These are phyloP conservation scores for Caenorhabditis remanei DNA, from an alignment of 1,140 invertebrate genomes.

Conservation along the genomic window DNA sequence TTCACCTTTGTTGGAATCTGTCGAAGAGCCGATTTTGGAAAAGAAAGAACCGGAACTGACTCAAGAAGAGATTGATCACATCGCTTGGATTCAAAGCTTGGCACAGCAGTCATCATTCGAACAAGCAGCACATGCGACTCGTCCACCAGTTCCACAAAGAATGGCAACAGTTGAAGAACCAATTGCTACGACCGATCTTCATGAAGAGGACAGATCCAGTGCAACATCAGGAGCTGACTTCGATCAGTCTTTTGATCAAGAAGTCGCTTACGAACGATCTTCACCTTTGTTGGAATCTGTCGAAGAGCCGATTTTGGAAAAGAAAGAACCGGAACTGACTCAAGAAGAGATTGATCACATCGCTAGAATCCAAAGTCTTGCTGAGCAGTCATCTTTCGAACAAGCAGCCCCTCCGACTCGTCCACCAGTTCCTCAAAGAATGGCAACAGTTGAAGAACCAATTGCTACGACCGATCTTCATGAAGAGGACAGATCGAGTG, in stretches of 20 bases:
- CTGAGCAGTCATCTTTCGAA: too few species aligned
- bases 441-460: too few species aligned
- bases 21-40: not conserved
- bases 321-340: too few species aligned
- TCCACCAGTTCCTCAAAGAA: too few species aligned
- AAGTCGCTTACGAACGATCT: not conserved
- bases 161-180: not conserved
- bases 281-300: not conserved
- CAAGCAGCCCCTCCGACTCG: too few species aligned
- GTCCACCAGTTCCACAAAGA: not conserved
- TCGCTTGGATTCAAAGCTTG: not conserved
- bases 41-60: not conserved
- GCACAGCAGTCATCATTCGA: not conserved
- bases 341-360: too few species aligned
- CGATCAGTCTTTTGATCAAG: not conserved
- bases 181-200: not conserved
- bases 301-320: not conserved
- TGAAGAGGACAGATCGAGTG: too few species aligned
- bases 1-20: slow-evolving; percentile 35
- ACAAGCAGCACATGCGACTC: not conserved
- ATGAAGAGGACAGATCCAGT: not conserved
- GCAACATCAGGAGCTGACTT: not conserved
- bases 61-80: not conserved
- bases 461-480: too few species aligned
- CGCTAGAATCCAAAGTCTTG: too few species aligned